A percentile compares a stretch with the other conserved stretches of the same genome.
Conservation (phyloP, 30 jellyfish, hydroid and myxozoan genomes). For the Cassiopea andromeda region DNA sequence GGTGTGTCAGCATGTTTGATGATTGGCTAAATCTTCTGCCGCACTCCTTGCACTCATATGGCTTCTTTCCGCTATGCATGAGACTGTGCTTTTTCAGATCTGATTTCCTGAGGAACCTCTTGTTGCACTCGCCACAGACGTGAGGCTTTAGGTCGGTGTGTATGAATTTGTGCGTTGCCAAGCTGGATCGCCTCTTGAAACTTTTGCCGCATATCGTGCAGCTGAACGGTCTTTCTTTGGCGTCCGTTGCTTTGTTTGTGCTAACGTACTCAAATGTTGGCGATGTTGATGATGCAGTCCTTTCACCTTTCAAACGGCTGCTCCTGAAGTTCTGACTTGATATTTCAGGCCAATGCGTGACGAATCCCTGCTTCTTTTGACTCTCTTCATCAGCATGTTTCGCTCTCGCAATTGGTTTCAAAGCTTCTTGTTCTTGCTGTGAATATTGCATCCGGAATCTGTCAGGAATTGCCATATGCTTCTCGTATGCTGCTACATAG, state of each 20-base stretch:
- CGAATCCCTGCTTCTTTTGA: slow-evolving; percentile 21
- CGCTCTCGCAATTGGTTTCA: background rate
- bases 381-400: slow-evolving; percentile 2
- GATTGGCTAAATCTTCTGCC: slow-evolving; percentile 83
- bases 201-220: slow-evolving; percentile 67
- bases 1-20: slow-evolving; percentile 81
- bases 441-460: background rate
- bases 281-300: slow-evolving; percentile 10
- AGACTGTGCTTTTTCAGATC: slow-evolving; percentile 74
- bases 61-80: slow-evolving; percentile 76
- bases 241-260: slow-evolving; percentile 15
- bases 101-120: slow-evolving; percentile 57
- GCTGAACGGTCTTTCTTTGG: slow-evolving; percentile 49
- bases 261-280: slow-evolving; percentile 38
- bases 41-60: slow-evolving; percentile 72
- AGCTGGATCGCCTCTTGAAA: slow-evolving; percentile 75
- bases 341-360: slow-evolving; percentile 25
- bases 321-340: background rate
- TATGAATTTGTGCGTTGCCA: slow-evolving; percentile 74
- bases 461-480: slow-evolving; percentile 20
- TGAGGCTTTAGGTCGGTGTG: slow-evolving; percentile 77
- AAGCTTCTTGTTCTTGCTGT: background rate
- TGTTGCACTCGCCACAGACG: slow-evolving; percentile 61
- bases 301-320: slow-evolving; percentile 7
- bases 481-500: slow-evolving; percentile 14